Evolutionary conservation across 2,113 vertebrate genomes (phyloP), one percentile per base, ranked within the genome.

Genomic region (Rousettus leschenaultii): DNA sequence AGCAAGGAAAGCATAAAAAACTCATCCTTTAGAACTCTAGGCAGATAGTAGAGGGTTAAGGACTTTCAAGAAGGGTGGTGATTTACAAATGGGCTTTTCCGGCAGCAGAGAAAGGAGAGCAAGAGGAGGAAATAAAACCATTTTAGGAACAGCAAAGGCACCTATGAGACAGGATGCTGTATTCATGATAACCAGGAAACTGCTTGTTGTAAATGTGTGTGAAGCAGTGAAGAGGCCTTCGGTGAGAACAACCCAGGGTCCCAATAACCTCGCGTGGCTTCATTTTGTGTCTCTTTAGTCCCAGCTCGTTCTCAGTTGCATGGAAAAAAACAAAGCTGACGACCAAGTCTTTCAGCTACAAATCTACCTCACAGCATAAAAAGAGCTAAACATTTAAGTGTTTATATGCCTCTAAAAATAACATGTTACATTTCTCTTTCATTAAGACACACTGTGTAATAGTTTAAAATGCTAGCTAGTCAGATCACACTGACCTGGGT

Each of bases 151-250:
- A 26, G 55, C 86, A 86, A 82, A 82, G 73, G 74, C 40, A 91
- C 85, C 71, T 55, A 80, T n/a, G 91, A 92, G 94, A 94, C 38
- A 63, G 95, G 85, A 61, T 21, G 59, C 59, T 68, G 93, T 7
- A 84, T 21, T 6, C n/a, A 22, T 3, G 45, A 33, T 11, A 73
- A 73, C 51, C 51, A 26, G 53, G 59, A n/a, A 74, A 55, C 68
- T 30, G 90, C 61, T 77, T 7, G 71, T n/a, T 35, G n/a, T 48
- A 33, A 74, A 85, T n/a, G 65, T 40, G 85, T 93, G 43, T 45
- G 88, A 92, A 40, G 18, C 2, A 1, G 45, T 14, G 18, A 26
- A 30, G 43, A 63, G 45, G 63, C 55, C 28, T 14, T 18, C 0
- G 10, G 66, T 8, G 77, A 83, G 40, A 71, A 51, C 73, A 19